These are phyloP conservation scores for Drosophila virilis DNA, from an alignment of 1,140 invertebrate species.

Conservation along the genomic window DNA sequence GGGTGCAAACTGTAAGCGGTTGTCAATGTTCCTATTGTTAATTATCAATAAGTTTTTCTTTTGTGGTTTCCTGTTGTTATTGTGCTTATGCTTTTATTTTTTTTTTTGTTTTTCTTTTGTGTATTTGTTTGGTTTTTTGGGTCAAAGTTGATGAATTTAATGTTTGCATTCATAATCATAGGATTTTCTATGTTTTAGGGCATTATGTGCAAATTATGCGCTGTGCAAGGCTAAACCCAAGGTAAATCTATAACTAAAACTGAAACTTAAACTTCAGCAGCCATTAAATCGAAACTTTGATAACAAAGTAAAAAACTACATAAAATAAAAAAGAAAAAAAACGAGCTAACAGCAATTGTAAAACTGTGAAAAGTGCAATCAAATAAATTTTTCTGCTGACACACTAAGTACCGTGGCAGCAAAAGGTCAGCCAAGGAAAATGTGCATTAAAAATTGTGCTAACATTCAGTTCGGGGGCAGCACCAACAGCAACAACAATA, in stretches of 20 bases:
- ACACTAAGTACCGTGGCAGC: conserved; percentile 28
- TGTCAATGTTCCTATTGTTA: no score
- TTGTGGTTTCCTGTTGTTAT: no score
- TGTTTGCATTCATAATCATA: conserved; percentile 29
- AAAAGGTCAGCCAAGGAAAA: conserved; percentile 63
- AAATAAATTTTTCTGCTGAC: conserved; percentile 65
- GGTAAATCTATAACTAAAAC: conserved; percentile 15
- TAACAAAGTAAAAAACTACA: conserved; percentile 52
- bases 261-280: conserved; percentile 36
- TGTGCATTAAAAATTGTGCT: conserved; percentile 72
- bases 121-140: neutral
- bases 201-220: conserved; percentile 51
- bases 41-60: no score
- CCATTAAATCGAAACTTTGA: conserved; percentile 63
- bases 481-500: conserved; percentile 26
- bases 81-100: no score
- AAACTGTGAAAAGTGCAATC: conserved; percentile 69
- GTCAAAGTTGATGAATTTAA: neutral
- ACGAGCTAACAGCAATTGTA: conserved; percentile 32
- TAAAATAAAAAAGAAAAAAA: conserved; percentile 34
- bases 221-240: conserved; percentile 26
- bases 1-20: no score
- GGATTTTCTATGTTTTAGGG: conserved; percentile 19
- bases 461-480: conserved; percentile 57
- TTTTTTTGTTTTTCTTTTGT: no score